Conservation (phyloP, 2,113 vertebrate genomes). For the Cyphomyrus plagiostoma region DNA sequence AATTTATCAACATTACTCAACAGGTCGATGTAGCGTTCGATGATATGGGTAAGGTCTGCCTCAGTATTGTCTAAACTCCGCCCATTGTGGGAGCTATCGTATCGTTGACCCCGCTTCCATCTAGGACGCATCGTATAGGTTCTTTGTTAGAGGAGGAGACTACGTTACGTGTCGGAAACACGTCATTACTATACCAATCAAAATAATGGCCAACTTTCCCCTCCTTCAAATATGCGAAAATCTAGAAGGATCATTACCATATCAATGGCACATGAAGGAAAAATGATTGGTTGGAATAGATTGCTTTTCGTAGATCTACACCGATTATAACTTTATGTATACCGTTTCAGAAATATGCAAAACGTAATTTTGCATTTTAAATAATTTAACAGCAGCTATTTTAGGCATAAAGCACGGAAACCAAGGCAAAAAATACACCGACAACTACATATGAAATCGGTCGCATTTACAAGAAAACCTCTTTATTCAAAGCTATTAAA, state of each 20-base stretch:
- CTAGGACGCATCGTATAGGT: constrained; percentile 12
- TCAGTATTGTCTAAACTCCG: not conserved
- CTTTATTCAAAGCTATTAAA: not conserved
- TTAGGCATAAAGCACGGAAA: not conserved
- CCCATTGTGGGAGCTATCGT: not conserved
- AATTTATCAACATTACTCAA: not conserved
- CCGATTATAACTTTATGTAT: not conserved
- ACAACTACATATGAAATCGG: not conserved
- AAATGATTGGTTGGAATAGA: constrained; percentile 19
- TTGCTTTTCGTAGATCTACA: not conserved
- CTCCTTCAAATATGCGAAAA: constrained; percentile 14
- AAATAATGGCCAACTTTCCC: not conserved
- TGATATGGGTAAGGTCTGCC: not conserved
- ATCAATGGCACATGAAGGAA: not conserved
- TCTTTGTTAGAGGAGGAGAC: constrained; percentile 18
- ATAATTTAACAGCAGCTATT: not conserved
- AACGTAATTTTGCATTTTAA: not conserved
- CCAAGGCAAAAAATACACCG: not conserved
- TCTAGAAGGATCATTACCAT: not conserved
- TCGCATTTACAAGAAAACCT: not conserved
- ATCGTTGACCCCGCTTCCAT: not conserved
- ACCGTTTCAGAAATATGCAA: not conserved
- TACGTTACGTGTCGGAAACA: not conserved
- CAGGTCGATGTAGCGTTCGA: not conserved
- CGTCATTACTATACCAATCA: constrained; percentile 29